Base-by-base conservation (phyloP, 1,140 invertebrate species). In the Eurosta solidaginis region DNA sequence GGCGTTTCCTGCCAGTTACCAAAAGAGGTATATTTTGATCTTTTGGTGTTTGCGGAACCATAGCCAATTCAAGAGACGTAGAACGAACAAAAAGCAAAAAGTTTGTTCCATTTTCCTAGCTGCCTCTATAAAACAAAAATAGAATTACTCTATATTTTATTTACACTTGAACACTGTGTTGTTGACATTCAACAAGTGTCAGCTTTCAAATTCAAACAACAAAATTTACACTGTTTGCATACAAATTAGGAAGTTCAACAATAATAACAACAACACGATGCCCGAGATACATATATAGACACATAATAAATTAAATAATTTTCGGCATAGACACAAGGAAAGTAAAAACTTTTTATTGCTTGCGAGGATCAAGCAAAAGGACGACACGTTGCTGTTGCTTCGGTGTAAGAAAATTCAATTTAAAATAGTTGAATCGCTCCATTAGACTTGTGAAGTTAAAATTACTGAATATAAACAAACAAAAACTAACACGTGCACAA, bases 131-230 rank as follows among this genome's bases (percentile, higher is more conserved):
- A n/a, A n/a, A n/a, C n/a, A n/a, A n/a, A n/a, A n/a, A n/a, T n/a
- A n/a, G n/a, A n/a, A n/a, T n/a, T n/a, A n/a, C n/a, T n/a, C n/a
- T n/a, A n/a, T n/a, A n/a, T 50, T 52, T 52, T 0, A 52, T 52
- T 6, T 5, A 25, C 4, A 4, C n/a, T 22, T 36, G 59, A 42
- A 68, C 36, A 68, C 33, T 68, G 33, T 40, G 20, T 9, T 9
- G 9, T n/a, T 42, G 33, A 20, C 33, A 40, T 68, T 68, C 59
- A 68, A 68, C 33, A 68, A 68, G 59, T 68, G 59, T 68, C 29
- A 68, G 27, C 36, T 33, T 68, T 68, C n/a, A 68, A 68, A 29
- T 68, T 68, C 33, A 68, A 68, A 68, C 59, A 68, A 40, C 59
- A 12, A 68, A 68, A 68, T 22, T 17, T 40, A n/a, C 59, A 68